Evolutionary conservation across 1,140 invertebrate genomes (phyloP), one percentile per base, ranked within the genome.

Genomic region (Palaemon carinicauda): DNA sequence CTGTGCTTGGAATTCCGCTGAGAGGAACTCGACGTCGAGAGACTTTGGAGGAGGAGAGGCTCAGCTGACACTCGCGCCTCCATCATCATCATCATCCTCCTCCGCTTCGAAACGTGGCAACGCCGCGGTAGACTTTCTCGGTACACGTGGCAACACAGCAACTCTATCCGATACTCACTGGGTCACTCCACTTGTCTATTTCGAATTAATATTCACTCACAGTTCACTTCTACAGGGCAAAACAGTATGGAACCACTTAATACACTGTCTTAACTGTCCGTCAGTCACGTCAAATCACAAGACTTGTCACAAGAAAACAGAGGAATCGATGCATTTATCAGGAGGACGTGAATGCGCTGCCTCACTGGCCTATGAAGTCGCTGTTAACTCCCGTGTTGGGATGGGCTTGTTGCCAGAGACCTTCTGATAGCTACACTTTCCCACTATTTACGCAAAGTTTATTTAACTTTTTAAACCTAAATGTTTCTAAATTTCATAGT

Each of bases 101-200:
- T 21, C n/a, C 82, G n/a, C n/a, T n/a, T 27, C 80, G 1, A 60
- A 33, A 75, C 29, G n/a, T 75, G 82, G 82, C 82, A 84, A 77
- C 82, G 51, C 73, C 82, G 71, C 82, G 31, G 41, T 41, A 12
- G 41, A 41, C 41, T 41, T 69, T 29, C n/a, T 27, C 14, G n/a
- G 24, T n/a, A n/a, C 19, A 27, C 60, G 60, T 69, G 60, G 60
- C 60, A 69, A 69, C 60, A 21, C 21, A 19, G 60, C 60, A 14
- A 10, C 60, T 21, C 77, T 69, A 60, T 60, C 83, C 83, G 75
- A 80, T 80, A 86, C 65, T 74, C 83, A 80, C 83, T 80, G 71
- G 82, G 74, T 86, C 83, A 74, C 77, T 80, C 77, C 77, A 80
- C 77, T 73, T 73, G 80, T 78, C 65, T 80, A 73, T 80, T 41